Evolutionary conservation across 2,888 invertebrate species (phyloP), one percentile per base, ranked within the genome.

Genomic region (Galerucella calmariensis): DNA sequence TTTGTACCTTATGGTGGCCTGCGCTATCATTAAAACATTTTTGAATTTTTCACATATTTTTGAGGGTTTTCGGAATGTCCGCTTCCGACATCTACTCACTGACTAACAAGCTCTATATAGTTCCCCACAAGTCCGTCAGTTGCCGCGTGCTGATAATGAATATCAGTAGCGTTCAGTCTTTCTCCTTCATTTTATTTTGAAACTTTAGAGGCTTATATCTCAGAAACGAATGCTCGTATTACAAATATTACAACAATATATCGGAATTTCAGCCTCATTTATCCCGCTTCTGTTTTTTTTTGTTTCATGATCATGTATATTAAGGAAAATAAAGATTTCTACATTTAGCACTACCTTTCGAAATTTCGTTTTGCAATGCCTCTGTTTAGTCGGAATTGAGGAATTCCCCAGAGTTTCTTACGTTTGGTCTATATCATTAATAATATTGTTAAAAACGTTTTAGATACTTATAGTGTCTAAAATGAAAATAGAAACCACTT

Each of bases 81-180:
- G 74, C 73, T 80, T 79, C 80, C 79, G 80, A 81, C 79, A 79
- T 75, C 76, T 79, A 72, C 70, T 69, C 77, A 77, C 78, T 79
- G 79, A 79, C 80, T 80, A 82, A 81, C 80, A 79, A 65, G 65
- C 48, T 74, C 72, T n/a, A n/a, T n/a, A n/a, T 78, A 75, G 80
- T 68, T 73, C 72, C 69, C 71, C 9, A 35, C 44, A 41, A 46
- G 20, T 46, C 59, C 20, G 41, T 69, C 56, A 61, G 8, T 12
- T 53, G 66, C 58, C 73, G 46, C 73, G 73, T 72, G 73, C 75
- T 70, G 14, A 27, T n/a, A 20, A 20, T 16, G 10, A 53, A 56
- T 20, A 14, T 4, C 74, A 68, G 63, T 56, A 56, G 74, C 67
- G 74, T 61, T 35, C 35, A 35, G 35, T n/a, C n/a, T 2, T 27